A percentile compares a stretch with the other conserved stretches of the same genome.
Conservation (phyloP, 2,113 vertebrate genomes). For the Gallinago paraguaiae region DNA sequence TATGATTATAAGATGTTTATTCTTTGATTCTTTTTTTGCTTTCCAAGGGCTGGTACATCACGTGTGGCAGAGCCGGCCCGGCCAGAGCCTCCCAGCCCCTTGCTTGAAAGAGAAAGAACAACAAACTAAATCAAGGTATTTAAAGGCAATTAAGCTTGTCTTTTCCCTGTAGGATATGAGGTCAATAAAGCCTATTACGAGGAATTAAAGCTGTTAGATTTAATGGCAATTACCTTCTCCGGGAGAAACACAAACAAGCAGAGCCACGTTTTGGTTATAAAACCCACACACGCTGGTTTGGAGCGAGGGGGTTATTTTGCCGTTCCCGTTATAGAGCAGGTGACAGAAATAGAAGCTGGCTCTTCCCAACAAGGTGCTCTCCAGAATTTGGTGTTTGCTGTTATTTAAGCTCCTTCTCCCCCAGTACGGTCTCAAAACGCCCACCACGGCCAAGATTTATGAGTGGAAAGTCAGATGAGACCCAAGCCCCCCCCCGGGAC, state of each 20-base stretch:
- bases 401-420: neutral
- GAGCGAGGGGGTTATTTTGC: neutral
- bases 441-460: neutral
- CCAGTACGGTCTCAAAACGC: neutral
- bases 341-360: conserved; percentile 6
- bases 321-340: neutral
- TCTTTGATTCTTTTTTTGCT: neutral
- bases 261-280: neutral
- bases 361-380: neutral
- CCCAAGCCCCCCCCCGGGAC: neutral
- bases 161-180: neutral
- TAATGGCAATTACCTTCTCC: neutral
- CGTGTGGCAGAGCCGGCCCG: neutral
- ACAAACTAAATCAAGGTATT: neutral
- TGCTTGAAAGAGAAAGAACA: neutral
- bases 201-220: conserved; percentile 30
- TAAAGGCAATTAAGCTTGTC: conserved; percentile 36
- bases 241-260: neutral
- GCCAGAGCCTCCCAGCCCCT: neutral
- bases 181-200: conserved; percentile 3
- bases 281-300: neutral
- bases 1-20: neutral
- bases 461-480: neutral
- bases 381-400: neutral
- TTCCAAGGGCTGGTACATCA: neutral